phyloP scores from a whole-genome alignment of 2,797 vertebrate genomes.

The Enteromius paludinosus region DNA sequence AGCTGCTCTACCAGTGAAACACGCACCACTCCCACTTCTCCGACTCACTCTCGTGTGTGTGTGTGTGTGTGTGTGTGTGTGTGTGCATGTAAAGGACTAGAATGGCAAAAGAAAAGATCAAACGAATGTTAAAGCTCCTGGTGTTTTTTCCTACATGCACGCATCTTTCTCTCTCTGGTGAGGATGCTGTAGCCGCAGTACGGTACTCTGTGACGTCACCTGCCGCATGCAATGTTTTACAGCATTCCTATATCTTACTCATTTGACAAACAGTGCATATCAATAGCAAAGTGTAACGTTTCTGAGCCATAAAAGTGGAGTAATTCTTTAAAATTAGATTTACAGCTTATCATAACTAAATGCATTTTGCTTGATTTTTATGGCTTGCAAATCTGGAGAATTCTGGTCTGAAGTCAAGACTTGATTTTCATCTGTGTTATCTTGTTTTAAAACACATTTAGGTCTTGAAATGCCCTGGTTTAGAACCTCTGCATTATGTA shows the following conservation, averaged over 20 bases:
- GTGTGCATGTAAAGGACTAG: neutral
- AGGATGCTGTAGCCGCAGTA: neutral
- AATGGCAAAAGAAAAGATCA: neutral
- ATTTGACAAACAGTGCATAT: too few relatives aligned
- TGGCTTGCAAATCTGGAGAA: neutral
- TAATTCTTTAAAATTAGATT: neutral
- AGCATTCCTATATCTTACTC: neutral
- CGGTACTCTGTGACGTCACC: slow-evolving; percentile 18
- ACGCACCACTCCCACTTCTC: slow-evolving; percentile 75
- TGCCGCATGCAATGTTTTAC: neutral
- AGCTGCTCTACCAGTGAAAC: slow-evolving; percentile 67
- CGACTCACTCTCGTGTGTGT: neutral
- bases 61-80: slow-evolving; percentile 36
- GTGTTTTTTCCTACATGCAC: neutral
- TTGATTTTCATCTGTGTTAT: neutral
- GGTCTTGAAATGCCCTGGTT: neutral
- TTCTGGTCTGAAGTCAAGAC: neutral
- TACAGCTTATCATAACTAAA: neutral
- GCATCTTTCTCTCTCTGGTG: neutral
- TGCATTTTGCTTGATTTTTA: neutral
- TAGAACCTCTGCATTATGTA: neutral
- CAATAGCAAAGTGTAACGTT: too few relatives aligned
- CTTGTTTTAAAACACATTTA: neutral
- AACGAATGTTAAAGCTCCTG: neutral
- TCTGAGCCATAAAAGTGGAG: neutral